phyloP scores from a whole-genome alignment of 2,888 invertebrate genomes.

The Cataglyphis albicans region DNA sequence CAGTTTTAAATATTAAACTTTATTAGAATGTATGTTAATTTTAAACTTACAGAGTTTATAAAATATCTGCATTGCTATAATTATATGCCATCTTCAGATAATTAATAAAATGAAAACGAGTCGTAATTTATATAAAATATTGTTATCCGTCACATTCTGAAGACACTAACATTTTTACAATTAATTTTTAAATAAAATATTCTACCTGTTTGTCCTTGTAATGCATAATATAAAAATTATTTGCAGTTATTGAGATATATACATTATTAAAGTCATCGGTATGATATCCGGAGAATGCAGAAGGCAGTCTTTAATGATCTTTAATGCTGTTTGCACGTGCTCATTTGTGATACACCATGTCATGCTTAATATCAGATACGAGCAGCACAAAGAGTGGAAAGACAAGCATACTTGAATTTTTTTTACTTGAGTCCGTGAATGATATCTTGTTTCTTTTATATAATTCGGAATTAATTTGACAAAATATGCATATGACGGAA shows the following conservation, averaged over 20 bases:
- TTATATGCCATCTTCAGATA: background rate
- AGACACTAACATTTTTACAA: background rate
- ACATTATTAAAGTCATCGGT: background rate
- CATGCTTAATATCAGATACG: background rate
- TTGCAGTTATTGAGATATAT: background rate
- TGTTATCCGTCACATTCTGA: background rate
- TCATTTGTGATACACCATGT: slow-evolving; percentile 1
- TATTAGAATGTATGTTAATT: background rate
- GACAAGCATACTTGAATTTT: background rate
- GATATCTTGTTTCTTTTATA: background rate
- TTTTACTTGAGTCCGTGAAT: background rate
- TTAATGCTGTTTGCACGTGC: background rate
- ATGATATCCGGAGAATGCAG: background rate
- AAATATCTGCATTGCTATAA: background rate
- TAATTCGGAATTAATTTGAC: background rate
- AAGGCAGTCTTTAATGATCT: background rate
- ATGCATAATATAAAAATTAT: background rate
- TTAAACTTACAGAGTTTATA: background rate
- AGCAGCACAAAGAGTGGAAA: background rate
- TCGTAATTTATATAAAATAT: background rate
- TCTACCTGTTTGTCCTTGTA: background rate
- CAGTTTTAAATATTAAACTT: background rate
- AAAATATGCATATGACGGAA: background rate
- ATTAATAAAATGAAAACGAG: slow-evolving; percentile 5
- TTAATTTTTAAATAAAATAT: background rate